These are phyloP conservation scores for Pseudococcus jackbeardsleyi DNA, from an alignment of 2,888 invertebrate species.

Conservation along the genomic window DNA sequence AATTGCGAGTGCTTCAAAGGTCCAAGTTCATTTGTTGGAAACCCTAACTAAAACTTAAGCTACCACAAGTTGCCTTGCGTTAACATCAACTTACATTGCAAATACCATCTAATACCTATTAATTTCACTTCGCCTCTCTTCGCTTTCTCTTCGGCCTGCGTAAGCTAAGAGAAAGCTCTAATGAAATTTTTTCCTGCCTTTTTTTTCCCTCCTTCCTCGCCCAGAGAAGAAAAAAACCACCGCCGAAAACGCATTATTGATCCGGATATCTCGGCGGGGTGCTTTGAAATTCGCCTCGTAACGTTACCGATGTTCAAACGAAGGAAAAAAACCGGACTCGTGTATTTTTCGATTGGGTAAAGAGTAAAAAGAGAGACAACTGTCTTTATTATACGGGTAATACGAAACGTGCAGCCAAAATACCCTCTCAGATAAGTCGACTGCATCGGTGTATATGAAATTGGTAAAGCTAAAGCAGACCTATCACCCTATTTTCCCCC, in stretches of 20 bases:
- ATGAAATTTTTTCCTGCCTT: conserved; percentile 1
- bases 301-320: background rate
- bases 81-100: conserved; percentile 54
- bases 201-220: background rate
- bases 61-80: conserved; percentile 57
- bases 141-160: background rate
- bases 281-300: background rate
- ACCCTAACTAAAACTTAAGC: conserved; percentile 30
- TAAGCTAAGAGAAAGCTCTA: conserved; percentile 1
- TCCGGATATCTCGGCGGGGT: background rate
- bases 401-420: background rate
- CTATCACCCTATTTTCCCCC: conserved; percentile 15
- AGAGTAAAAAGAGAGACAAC: background rate
- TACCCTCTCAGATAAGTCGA: background rate
- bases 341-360: background rate
- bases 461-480: conserved; percentile 14
- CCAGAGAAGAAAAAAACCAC: background rate
- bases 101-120: conserved; percentile 61
- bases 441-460: background rate
- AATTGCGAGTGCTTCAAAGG: conserved; percentile 57
- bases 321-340: background rate
- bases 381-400: background rate
- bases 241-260: conserved; percentile 5
- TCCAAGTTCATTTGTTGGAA: conserved; percentile 59
- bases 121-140: conserved; percentile 51